These are phyloP conservation scores for Saxidomus purpurata DNA, from an alignment of 1,140 invertebrate species.

Conservation along the genomic window DNA sequence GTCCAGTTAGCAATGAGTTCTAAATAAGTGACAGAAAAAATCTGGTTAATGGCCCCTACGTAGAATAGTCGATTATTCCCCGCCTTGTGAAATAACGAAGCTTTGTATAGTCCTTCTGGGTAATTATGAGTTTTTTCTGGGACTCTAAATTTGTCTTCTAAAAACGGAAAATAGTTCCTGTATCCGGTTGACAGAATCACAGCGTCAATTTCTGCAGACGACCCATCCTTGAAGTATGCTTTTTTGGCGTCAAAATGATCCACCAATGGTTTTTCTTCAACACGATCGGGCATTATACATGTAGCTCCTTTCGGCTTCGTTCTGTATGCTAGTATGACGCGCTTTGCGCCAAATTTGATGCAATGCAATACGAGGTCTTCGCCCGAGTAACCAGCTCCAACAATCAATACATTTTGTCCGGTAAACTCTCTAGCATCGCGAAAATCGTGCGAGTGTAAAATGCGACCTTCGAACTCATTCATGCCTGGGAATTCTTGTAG, in stretches of 20 bases:
- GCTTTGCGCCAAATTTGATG: slow-evolving; percentile 44
- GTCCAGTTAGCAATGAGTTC: neutral
- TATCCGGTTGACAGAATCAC: too few species aligned
- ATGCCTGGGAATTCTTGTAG: slow-evolving; percentile 38
- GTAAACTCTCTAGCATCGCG: slow-evolving; percentile 49
- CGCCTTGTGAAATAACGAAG: neutral
- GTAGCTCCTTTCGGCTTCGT: slow-evolving; percentile 18
- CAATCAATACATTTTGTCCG: slow-evolving; percentile 41
- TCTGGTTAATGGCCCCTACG: neutral
- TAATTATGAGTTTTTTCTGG: neutral
- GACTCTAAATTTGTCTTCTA: slow-evolving; percentile 27
- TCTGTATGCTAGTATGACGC: neutral
- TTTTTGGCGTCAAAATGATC: slow-evolving; percentile 5
- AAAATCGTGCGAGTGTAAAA: slow-evolving; percentile 64
- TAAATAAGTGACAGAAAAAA: neutral
- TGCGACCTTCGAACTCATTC: slow-evolving; percentile 28
- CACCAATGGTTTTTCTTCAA: slow-evolving; percentile 50
- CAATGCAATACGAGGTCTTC: slow-evolving; percentile 58
- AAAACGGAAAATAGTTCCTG: too few species aligned
- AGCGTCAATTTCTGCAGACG: slow-evolving; percentile 26
- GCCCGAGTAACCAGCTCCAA: slow-evolving; percentile 44
- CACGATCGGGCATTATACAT: slow-evolving; percentile 16
- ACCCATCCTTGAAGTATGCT: too few species aligned
- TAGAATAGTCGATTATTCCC: slow-evolving; percentile 17
- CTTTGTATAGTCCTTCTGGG: slow-evolving; percentile 54